phyloP scores from a whole-genome alignment of 2,888 invertebrate species.

The Rotaria macrura region DNA sequence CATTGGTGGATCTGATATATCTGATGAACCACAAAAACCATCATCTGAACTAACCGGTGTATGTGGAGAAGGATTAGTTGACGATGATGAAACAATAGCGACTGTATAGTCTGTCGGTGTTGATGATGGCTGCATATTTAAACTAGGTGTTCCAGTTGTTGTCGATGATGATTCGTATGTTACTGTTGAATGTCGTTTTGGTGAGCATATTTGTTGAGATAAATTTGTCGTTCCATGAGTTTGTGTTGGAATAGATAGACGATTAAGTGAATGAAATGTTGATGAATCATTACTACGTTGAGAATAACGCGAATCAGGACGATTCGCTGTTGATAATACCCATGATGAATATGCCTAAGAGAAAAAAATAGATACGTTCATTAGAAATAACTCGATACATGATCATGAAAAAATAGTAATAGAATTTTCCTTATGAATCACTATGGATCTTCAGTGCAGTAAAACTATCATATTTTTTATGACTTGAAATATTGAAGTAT shows the following conservation, averaged over 20 bases:
- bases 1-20: neutral
- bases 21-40: constrained; percentile 1
- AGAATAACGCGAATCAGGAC: neutral
- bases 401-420: too few relatives aligned
- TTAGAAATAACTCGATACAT: too few relatives aligned
- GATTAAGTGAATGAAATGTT: neutral
- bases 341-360: neutral
- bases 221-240: neutral
- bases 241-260: neutral
- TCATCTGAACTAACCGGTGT: constrained; percentile 1
- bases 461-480: too few relatives aligned
- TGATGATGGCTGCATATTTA: neutral
- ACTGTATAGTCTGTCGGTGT: neutral
- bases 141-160: neutral
- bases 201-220: neutral
- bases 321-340: neutral
- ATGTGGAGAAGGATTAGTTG: neutral
- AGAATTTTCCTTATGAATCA: too few relatives aligned
- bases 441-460: too few relatives aligned
- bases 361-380: too few relatives aligned
- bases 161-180: neutral
- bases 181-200: neutral
- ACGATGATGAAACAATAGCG: neutral
- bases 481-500: too few relatives aligned
- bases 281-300: neutral